Evolutionary conservation across 2,113 vertebrate species (phyloP), one percentile per base, ranked within the genome.

Genomic region (Rallus limicola): DNA sequence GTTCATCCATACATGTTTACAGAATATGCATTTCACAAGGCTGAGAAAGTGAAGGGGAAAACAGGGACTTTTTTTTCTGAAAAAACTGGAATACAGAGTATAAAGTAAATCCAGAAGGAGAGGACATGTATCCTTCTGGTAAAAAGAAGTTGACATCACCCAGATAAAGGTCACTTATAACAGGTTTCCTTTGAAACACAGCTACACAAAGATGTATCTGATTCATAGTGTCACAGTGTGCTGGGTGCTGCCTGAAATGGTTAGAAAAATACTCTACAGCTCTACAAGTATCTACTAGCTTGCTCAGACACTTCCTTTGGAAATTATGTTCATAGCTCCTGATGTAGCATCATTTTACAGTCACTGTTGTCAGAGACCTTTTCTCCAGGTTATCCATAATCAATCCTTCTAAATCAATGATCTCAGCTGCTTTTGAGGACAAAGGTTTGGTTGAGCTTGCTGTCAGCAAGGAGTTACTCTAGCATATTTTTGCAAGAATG

Each of bases 311-410:
- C 18, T 55, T 25, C 20, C 33, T 55, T 16, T 40, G 7, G 31
- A 40, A 50, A 71, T 76, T 25, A 16, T 3, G 4, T 23, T 82
- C 28, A 88, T 15, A n/a, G 3, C 19, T n/a, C 11, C 5, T 4
- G 11, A 0, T 4, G 2, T 6, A 42, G 13, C 11, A 42, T 16
- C 0, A 0, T 21, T 28, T 40, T 65, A 24, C 20, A 18, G n/a
- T 42, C 77, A 48, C 7, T 19, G 10, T 6, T 58, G 28, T 19
- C 13, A 50, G 53, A 52, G 10, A 40, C 5, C 14, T 63, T 29
- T 63, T 24, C 26, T 46, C 11, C 63, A 36, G 4, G 12, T 46
- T 17, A 68, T 40, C 24, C 5, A 3, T 21, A 46, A 34, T 16
- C 36, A 36, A 36, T 36, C 6, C 38, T 82, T 71, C 16, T 29